phyloP scores from a whole-genome alignment of 2,888 invertebrate genomes.

The Flexamia atlantica region DNA sequence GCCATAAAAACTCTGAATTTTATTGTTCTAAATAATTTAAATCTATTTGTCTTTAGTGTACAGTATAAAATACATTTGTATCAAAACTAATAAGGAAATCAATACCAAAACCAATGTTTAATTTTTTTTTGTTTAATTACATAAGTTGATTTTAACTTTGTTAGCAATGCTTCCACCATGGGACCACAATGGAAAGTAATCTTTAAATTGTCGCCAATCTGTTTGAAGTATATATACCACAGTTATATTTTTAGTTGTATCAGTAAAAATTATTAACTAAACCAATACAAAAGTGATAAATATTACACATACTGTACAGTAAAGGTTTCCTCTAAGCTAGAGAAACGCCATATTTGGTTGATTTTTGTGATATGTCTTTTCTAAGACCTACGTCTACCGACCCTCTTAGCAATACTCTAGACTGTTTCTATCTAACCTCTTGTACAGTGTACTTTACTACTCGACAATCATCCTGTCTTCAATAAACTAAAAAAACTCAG shows the following conservation, averaged over 20 bases:
- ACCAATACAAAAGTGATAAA: neutral
- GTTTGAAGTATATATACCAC: neutral
- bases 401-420: slow-evolving; percentile 36
- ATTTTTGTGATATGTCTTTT: slow-evolving; percentile 30
- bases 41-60: too few species aligned
- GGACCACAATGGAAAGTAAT: neutral
- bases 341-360: neutral
- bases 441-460: slow-evolving; percentile 53
- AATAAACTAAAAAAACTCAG: slow-evolving; percentile 39
- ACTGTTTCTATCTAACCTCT: slow-evolving; percentile 12
- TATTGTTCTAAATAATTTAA: too few species aligned
- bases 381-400: neutral
- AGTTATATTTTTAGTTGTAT: neutral
- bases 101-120: too few species aligned
- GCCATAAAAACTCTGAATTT: too few species aligned
- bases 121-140: too few species aligned
- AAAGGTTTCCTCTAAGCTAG: neutral
- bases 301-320: neutral
- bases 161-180: too few species aligned
- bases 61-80: too few species aligned
- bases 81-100: too few species aligned
- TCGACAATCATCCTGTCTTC: slow-evolving; percentile 50
- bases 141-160: too few species aligned
- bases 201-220: neutral
- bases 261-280: neutral